Evolutionary conservation across 2,113 vertebrate species (phyloP), one percentile per base, ranked within the genome.

Genomic region (Lethenteron reissneri): DNA sequence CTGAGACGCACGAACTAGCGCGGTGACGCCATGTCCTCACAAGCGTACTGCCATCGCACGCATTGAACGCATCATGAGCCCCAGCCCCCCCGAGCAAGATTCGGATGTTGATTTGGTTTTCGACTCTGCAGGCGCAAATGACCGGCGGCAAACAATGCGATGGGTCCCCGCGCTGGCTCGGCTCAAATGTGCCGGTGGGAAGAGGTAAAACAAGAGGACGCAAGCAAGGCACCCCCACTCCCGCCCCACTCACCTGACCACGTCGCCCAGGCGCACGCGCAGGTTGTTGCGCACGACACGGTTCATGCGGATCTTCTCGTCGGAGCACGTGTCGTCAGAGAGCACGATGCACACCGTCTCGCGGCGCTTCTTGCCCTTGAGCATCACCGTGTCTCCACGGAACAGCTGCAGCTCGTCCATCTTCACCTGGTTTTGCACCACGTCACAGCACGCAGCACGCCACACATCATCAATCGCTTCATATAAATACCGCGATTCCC

Each of bases 371-470:
- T 76, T 77, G 10, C 79, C 80, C 4, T 80, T 79, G 70, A 81
- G 71, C 25, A 81, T 71, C 72, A 81, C 80, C 0, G 80, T 80
- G 75, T 81, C 80, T 1, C 80, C 80, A 0, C 79, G 78, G 70
- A 81, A 81, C 64, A 81, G 71, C 75, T 80, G 78, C 72, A 81
- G 75, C 74, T 80, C 78, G 72, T 80, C 79, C 76, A 79, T 81
- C 73, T 81, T 81, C 2, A 57, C 73, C 80, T 80, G 75, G 41
- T 41, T 5, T 7, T 41, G 41, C 41, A 41, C 41, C 41, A 41
- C 6, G 41, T 41, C 41, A 41, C 41, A 41, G 41, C 41, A 41
- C 6, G 41, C 41, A 41, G 41, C 41, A 41, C 41, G 41, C 41
- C 41, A 41, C 41, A 41, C 41, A 41, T 41, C 41, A 41, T 41